Evolutionary conservation across 2,113 vertebrate species (phyloP).

Genomic region (Tilapia sparmanii): DNA sequence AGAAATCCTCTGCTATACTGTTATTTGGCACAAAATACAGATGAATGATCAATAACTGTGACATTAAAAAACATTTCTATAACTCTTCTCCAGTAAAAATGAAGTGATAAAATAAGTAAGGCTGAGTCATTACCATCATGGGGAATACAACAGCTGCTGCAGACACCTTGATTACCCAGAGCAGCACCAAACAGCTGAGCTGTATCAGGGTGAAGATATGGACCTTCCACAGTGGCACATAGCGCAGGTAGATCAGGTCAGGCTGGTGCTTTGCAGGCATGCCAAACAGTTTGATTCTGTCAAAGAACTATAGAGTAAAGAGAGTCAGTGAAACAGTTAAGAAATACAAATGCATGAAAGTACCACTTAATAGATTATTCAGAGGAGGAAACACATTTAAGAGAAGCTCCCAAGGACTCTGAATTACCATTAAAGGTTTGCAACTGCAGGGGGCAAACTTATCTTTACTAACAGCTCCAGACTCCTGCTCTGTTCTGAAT

Average conservation of each 20-base stretch:
- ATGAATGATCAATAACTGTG: background rate
- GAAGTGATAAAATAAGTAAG: background rate
- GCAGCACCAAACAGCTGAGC: conserved; percentile 85
- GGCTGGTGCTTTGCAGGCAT: conserved; percentile 96
- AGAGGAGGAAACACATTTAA: background rate
- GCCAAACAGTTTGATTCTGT: conserved; percentile 89
- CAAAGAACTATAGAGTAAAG: conserved; percentile 80
- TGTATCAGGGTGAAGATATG: conserved; percentile 91
- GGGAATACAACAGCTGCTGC: conserved; percentile 91
- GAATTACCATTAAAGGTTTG: conserved; percentile 15
- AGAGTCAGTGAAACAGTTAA: background rate
- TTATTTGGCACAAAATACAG: background rate
- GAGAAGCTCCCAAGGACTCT: background rate
- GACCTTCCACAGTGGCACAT: conserved; percentile 93
- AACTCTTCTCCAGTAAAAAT: background rate
- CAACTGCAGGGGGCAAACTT: background rate
- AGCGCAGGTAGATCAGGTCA: conserved; percentile 89
- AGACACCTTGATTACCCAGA: conserved; percentile 92
- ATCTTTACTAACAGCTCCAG: conserved; percentile 4
- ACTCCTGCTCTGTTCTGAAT: background rate
- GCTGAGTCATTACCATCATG: conserved; percentile 83
- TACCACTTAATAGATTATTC: background rate
- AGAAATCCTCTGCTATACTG: background rate
- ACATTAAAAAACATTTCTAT: background rate
- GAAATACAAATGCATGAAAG: background rate